Base-by-base conservation (phyloP, 2,797 vertebrate species). In the Lutjanus argentimaculatus region DNA sequence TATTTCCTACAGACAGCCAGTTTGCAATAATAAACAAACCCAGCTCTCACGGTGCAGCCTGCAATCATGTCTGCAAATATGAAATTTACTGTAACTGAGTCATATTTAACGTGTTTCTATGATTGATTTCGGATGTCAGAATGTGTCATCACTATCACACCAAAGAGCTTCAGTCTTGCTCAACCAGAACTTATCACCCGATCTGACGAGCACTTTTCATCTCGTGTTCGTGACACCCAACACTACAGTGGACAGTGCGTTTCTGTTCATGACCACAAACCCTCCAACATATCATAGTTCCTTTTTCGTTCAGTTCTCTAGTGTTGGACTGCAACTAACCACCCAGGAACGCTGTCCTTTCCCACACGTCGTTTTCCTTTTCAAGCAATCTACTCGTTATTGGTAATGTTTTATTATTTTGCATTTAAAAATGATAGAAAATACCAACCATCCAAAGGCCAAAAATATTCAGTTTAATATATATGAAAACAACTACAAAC, bases 191-290 rank as follows among this genome's bases (percentile, higher is more conserved):
- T 55, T 36, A 63, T 83, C 36, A 11, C 1, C 30, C 69, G 46
- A 79, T 75, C 53, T 40, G 3, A 61, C 25, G 15, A 9, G 21
- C n/a, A 67, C 48, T 65, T 68, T 16, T 73, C 13, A 21, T 71
- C 9, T 66, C 52, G 40, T 46, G 6, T 75, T 73, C 30, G 66
- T 12, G 53, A 59, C 14, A 51, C 40, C 16, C 25, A 73, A 56
- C 67, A 58, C 16, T 9, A 48, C 8, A 67, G 16, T 25, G 14
- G 12, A 70, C 68, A 57, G 16, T 8, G 2, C n/a, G 67, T 86
- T 84, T 82, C 74, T 79, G 65, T 89, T 91, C 85, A 0, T 74
- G 4, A 71, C 36, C 76, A 62, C 63, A 74, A 71, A 48, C 46
- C 7, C 43, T 22, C 7, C 55, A 67, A 62, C 9, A 64, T 16